Conservation (phyloP, 2,888 invertebrate genomes). For the Phymatocera aterrima region DNA sequence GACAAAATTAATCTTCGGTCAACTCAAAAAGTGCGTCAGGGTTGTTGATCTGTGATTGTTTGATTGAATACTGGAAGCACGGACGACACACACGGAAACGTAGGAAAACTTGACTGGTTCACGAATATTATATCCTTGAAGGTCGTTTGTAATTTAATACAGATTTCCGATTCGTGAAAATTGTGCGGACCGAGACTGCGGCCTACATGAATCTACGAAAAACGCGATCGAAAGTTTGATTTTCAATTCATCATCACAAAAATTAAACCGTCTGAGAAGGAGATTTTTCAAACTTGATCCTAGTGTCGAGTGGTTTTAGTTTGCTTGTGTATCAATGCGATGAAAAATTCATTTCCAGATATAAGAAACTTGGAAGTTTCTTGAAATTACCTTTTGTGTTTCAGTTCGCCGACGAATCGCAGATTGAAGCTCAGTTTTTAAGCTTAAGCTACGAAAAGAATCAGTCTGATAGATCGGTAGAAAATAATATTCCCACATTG, state of each 20-base stretch:
- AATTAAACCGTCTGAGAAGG: background rate
- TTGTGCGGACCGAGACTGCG: background rate
- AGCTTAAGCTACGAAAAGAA: background rate
- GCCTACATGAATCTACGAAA: background rate
- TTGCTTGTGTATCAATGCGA: too few relatives aligned
- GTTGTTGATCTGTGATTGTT: too few relatives aligned
- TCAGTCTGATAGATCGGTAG: too few relatives aligned
- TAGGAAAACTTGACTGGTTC: background rate
- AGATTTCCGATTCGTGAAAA: background rate
- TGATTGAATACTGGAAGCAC: too few relatives aligned
- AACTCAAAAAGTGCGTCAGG: too few relatives aligned
- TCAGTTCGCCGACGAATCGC: background rate
- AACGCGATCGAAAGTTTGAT: background rate
- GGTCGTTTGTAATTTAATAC: conserved; percentile 14
- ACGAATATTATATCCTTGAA: background rate
- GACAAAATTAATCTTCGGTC: too few relatives aligned
- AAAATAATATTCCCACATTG: too few relatives aligned
- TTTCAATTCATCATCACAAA: background rate
- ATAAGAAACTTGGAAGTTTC: too few relatives aligned
- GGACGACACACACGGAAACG: background rate
- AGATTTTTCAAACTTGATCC: background rate
- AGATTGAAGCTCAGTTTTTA: background rate
- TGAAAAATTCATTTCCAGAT: too few relatives aligned
- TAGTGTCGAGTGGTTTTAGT: too few relatives aligned
- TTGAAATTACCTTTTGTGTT: background rate